These are phyloP conservation scores for Cebidichthys violaceus DNA, from an alignment of 2,113 vertebrate genomes.

Conservation along the genomic window DNA sequence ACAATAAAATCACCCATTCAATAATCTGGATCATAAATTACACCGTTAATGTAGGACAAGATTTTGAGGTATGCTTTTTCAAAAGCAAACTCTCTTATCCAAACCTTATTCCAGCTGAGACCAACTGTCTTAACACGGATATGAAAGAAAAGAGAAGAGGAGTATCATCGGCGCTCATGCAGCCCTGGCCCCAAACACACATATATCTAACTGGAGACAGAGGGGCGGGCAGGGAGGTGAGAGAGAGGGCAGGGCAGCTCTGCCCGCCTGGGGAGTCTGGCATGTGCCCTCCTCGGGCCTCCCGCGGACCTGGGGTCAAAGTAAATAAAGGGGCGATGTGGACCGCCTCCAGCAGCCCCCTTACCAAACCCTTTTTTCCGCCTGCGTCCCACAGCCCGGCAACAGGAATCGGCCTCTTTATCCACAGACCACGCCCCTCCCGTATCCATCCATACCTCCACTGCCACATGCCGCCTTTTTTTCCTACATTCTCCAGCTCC, in stretches of 20 bases:
- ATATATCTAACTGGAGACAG: conserved; percentile 81
- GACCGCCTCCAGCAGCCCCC: conserved; percentile 75
- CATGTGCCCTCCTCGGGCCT: conserved; percentile 83
- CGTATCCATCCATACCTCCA: conserved; percentile 63
- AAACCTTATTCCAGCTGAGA: conserved; percentile 36
- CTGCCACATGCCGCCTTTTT: conserved; percentile 59
- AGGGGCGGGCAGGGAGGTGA: conserved; percentile 81
- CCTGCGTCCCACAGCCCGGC: conserved; percentile 60
- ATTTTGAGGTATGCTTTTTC: conserved; percentile 10
- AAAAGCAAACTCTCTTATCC: conserved; percentile 24
- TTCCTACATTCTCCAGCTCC: conserved; percentile 59
- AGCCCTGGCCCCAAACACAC: conserved; percentile 59
- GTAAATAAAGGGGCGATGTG: conserved; percentile 82
- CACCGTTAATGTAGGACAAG: background rate
- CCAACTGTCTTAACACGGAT: conserved; percentile 24
- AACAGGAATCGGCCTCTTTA: conserved; percentile 71
- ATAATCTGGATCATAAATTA: background rate
- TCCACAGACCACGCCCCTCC: conserved; percentile 70
- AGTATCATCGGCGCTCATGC: conserved; percentile 36
- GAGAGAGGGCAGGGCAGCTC: conserved; percentile 78
- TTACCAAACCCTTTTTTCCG: conserved; percentile 56
- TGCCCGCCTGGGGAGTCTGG: conserved; percentile 85
- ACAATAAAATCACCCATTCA: background rate
- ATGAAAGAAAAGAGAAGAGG: conserved; percentile 37
- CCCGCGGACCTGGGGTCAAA: conserved; percentile 81